These are phyloP conservation scores for Strix occidentalis DNA, from an alignment of 2,797 vertebrate species.

Conservation along the genomic window DNA sequence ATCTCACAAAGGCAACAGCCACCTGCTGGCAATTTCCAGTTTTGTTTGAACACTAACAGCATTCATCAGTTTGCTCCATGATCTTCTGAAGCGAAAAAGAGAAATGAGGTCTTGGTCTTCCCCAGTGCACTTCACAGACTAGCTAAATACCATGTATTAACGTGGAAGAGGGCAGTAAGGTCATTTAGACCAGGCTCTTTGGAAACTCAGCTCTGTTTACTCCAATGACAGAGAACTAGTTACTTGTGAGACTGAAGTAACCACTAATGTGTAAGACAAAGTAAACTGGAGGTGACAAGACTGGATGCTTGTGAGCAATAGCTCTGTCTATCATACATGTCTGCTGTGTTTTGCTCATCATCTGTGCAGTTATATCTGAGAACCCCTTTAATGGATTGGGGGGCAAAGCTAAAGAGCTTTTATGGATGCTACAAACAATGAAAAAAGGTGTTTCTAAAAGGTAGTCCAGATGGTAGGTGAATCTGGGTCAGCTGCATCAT, in stretches of 20 bases:
- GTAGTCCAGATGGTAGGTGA: conserved; percentile 24
- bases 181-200: not conserved
- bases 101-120: not conserved
- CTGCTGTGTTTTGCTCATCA: not conserved
- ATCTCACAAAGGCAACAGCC: not conserved
- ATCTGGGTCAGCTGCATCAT: conserved; percentile 25
- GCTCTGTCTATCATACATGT: not conserved
- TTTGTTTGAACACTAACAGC: not conserved
- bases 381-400: not conserved
- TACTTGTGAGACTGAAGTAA: not conserved
- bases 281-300: not conserved
- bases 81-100: not conserved
- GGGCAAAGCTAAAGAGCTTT: not conserved
- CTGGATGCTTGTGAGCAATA: not conserved
- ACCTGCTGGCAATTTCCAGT: not conserved
- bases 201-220: not conserved
- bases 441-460: not conserved
- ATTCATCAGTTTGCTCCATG: not conserved
- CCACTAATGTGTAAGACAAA: not conserved
- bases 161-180: not conserved
- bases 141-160: not conserved
- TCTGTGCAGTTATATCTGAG: not conserved
- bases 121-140: not conserved
- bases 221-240: not conserved
- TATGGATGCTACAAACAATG: not conserved